phyloP scores from a whole-genome alignment of 2,113 vertebrate genomes.

The Paramisgurnus dabryanus region DNA sequence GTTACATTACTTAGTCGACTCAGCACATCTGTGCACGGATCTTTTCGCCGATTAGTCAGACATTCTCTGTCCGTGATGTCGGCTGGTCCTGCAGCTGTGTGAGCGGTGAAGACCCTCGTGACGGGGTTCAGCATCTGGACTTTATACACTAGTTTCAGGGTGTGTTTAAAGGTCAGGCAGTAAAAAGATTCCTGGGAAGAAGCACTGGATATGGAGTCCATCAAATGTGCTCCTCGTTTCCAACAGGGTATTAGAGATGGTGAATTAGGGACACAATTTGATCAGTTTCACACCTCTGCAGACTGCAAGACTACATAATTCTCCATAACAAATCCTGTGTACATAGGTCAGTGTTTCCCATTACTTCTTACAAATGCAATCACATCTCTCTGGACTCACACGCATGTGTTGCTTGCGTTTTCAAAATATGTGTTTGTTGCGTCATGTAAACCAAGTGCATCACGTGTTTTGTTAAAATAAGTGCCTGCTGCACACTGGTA shows the following conservation, averaged over 20 bases:
- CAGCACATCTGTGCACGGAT: constrained; percentile 44
- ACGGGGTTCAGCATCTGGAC: constrained; percentile 56
- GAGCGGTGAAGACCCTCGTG: constrained; percentile 36
- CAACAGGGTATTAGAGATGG: constrained; percentile 22
- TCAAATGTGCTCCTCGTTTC: constrained; percentile 1
- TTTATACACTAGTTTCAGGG: constrained; percentile 36
- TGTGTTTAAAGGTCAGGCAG: constrained; percentile 52
- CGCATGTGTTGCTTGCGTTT: no score
- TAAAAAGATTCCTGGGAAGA: constrained; percentile 43
- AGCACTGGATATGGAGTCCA: constrained; percentile 55
- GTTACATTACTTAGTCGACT: constrained; percentile 21
- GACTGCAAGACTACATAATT: background rate
- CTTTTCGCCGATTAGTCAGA: constrained; percentile 61
- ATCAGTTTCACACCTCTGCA: background rate
- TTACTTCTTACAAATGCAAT: no score
- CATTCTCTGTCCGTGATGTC: constrained; percentile 53
- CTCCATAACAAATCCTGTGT: background rate
- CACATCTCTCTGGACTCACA: no score
- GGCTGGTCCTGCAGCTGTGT: constrained; percentile 55
- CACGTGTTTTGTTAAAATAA: no score
- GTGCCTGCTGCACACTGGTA: no score
- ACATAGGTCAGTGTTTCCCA: background rate
- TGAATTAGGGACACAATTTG: background rate
- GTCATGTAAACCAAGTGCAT: no score
- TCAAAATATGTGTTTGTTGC: no score